Conservation (phyloP, 2,888 invertebrate genomes). For the Rhingia campestris region DNA sequence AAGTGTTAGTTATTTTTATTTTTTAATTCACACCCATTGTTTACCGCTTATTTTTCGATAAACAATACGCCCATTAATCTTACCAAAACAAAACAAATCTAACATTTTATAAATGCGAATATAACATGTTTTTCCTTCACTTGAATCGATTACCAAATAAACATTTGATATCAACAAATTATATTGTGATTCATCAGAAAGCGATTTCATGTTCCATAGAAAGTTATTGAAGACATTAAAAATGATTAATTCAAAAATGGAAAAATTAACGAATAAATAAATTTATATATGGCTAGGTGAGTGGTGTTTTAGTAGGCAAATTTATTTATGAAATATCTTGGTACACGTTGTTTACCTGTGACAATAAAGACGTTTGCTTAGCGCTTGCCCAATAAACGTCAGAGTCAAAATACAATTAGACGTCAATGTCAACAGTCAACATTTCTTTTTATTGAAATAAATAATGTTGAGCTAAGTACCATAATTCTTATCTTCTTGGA, state of each 20-base stretch:
- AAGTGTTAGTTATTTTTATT: too few species aligned
- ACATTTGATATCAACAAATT: slow-evolving; percentile 1
- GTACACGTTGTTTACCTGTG: background rate
- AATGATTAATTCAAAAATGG: slow-evolving; percentile 8
- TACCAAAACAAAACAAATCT: too few species aligned
- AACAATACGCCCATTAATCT: too few species aligned
- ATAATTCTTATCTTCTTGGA: slow-evolving; percentile 10
- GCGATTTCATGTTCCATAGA: slow-evolving; percentile 6
- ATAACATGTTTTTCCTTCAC: background rate
- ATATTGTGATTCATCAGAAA: slow-evolving; percentile 8
- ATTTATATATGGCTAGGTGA: background rate
- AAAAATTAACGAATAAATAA: background rate
- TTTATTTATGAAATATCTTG: background rate
- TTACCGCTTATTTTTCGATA: too few species aligned
- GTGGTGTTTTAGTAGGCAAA: background rate
- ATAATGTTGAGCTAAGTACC: background rate
- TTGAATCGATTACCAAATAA: slow-evolving; percentile 14
- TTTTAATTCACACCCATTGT: too few species aligned
- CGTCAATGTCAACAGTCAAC: too few species aligned
- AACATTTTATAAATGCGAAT: background rate
- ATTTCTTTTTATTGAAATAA: slow-evolving; percentile 9
- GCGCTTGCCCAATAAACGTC: background rate
- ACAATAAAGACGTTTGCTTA: background rate
- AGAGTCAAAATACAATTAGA: slow-evolving; percentile 10
- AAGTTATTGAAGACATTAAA: slow-evolving; percentile 6